Conservation (phyloP, 2,888 invertebrate species). For the Rugalucina vietnamica region DNA sequence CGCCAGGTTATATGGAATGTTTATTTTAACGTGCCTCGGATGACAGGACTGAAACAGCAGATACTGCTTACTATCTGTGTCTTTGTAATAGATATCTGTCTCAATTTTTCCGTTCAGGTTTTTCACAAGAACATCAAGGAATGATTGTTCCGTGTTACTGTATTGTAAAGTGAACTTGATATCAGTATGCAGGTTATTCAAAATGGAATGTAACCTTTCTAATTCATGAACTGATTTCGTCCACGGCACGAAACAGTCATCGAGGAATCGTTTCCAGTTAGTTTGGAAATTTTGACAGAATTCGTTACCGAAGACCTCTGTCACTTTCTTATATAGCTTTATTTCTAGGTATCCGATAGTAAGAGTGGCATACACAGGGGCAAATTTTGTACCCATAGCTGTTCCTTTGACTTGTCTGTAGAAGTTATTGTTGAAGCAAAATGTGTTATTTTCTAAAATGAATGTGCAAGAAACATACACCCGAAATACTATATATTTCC, state of each 20-base stretch:
- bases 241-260: slow-evolving; percentile 49
- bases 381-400: slow-evolving; percentile 48
- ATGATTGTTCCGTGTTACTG: slow-evolving; percentile 15
- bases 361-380: slow-evolving; percentile 48
- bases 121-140: too few relatives aligned
- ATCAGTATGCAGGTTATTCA: slow-evolving; percentile 1
- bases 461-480: too few relatives aligned
- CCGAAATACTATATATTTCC: too few relatives aligned
- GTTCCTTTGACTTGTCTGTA: slow-evolving; percentile 44
- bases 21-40: too few relatives aligned
- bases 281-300: not conserved
- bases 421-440: slow-evolving; percentile 21
- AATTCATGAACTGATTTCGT: not conserved
- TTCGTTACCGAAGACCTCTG: not conserved
- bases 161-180: slow-evolving; percentile 36
- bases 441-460: slow-evolving; percentile 41
- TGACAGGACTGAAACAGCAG: too few relatives aligned
- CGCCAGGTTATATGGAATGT: too few relatives aligned
- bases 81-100: too few relatives aligned
- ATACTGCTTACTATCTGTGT: too few relatives aligned
- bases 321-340: not conserved
- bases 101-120: too few relatives aligned
- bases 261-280: slow-evolving; percentile 41
- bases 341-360: not conserved
- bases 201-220: not conserved